These are phyloP conservation scores for Ia io DNA, from an alignment of 2,113 vertebrate genomes.

Conservation along the genomic window DNA sequence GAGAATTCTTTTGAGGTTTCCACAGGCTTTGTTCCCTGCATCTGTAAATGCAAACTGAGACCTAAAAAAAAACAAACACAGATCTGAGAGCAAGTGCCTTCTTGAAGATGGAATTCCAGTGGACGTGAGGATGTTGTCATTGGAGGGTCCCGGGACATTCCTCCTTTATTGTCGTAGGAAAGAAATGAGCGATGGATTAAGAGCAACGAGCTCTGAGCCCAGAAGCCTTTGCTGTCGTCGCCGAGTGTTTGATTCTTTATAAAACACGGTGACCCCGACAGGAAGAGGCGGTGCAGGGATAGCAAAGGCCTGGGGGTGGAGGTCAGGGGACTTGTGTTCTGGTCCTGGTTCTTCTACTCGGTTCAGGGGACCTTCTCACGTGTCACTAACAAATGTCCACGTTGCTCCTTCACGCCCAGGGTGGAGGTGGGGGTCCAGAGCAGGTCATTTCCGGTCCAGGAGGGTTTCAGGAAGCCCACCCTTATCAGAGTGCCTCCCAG, in stretches of 20 bases:
- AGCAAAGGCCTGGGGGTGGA: not conserved
- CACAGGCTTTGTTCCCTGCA: slow-evolving; percentile 37
- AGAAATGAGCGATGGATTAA: not conserved
- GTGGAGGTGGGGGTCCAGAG: not conserved
- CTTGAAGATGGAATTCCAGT: not conserved
- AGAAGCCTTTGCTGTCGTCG: not conserved
- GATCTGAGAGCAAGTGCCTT: not conserved
- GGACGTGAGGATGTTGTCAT: not conserved
- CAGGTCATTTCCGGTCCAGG: not conserved
- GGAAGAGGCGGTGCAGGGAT: not conserved
- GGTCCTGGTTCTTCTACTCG: not conserved
- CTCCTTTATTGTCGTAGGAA: slow-evolving; percentile 50
- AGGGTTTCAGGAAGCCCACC: not conserved
- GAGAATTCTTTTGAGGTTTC: not conserved
- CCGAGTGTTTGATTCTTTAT: not conserved
- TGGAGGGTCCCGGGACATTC: not conserved
- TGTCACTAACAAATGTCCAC: not conserved
- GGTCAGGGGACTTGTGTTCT: not conserved
- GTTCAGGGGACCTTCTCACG: not conserved
- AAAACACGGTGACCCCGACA: not conserved
- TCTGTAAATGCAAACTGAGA: slow-evolving; percentile 23
- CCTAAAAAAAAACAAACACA: slow-evolving; percentile 38
- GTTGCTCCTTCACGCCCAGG: not conserved
- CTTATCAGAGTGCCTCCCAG: not conserved
- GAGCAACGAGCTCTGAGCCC: not conserved